Conservation (phyloP, 2,797 vertebrate genomes). For the Huso huso region DNA sequence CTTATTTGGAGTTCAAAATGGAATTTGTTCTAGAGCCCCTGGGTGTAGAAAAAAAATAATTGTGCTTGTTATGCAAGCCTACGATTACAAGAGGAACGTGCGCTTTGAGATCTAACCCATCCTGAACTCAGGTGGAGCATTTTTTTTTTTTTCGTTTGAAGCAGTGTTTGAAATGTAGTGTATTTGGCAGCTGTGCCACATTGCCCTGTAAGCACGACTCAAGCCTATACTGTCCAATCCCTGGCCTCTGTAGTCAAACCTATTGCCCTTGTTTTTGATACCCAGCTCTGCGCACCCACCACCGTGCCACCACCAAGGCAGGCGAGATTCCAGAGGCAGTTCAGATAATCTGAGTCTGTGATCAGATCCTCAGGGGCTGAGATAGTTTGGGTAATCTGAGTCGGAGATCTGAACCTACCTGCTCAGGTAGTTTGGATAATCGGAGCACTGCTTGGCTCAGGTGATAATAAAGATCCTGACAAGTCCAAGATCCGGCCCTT, state of each 20-base stretch:
- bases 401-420: constrained; percentile 59
- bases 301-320: constrained; percentile 22
- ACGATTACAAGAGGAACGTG: background rate
- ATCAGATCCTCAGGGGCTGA: constrained; percentile 59
- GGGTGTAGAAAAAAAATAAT: background rate
- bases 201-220: too few species aligned
- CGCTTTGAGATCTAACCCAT: background rate
- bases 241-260: too few species aligned
- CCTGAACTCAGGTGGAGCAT: background rate
- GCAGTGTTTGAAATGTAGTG: background rate
- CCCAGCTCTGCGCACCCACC: constrained; percentile 17
- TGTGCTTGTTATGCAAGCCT: constrained; percentile 3
- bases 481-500: constrained; percentile 41
- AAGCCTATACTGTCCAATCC: too few species aligned
- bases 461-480: constrained; percentile 47
- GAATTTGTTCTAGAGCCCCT: background rate
- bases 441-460: constrained; percentile 54
- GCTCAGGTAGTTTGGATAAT: constrained; percentile 59
- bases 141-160: background rate
- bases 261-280: constrained; percentile 32
- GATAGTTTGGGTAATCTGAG: constrained; percentile 52
- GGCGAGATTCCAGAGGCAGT: constrained; percentile 6
- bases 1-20: constrained; percentile 3
- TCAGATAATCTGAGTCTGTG: constrained; percentile 57
- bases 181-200: background rate